Evolutionary conservation across 2,888 invertebrate species (phyloP), one percentile per base, ranked within the genome.

Genomic region (Melanostoma scalare): DNA sequence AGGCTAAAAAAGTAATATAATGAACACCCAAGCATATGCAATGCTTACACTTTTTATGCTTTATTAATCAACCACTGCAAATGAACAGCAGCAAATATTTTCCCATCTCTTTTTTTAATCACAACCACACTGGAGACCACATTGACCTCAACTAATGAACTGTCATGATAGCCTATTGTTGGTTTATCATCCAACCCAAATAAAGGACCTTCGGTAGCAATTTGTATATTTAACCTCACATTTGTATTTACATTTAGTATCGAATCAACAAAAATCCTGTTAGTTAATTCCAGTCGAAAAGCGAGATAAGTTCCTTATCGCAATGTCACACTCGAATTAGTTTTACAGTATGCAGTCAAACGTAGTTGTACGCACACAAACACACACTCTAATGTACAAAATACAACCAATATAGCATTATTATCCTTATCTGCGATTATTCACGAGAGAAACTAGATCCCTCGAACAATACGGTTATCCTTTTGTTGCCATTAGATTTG

Each of bases 221-320:
- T 50, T 30, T 63, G 30, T 35, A 60, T 42, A 31, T 30, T 50
- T 63, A 50, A 50, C 6, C 1, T 50, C 5, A 46, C 44, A 46
- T 4, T 10, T 20, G n/a, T 10, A 46, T 46, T 46, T 46, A 46
- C 10, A 6, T 46, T 46, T 46, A 20, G 6, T 42, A 8, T 42
- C 6, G 9, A 9, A 30, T 4, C 38, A 30, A 4, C 33, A 58
- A 38, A 69, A 71, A 61, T 67, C 71, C 58, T 50, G 30, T 5
- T 61, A 52, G 71, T 40, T 71, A 75, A 65, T 71, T 60, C 44
- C 52, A 60, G 46, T 63, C 60, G 42, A 44, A 55, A 38, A 50
- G n/a, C 35, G 48, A 74, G 84, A 72, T 84, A 79, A 84, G 65
- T 73, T 79, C 74, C 84, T 84, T 84, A 84, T 84, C 84, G 55